Evolutionary conservation across 2,797 vertebrate genomes (phyloP).

Genomic region (Sebastes variabilis): DNA sequence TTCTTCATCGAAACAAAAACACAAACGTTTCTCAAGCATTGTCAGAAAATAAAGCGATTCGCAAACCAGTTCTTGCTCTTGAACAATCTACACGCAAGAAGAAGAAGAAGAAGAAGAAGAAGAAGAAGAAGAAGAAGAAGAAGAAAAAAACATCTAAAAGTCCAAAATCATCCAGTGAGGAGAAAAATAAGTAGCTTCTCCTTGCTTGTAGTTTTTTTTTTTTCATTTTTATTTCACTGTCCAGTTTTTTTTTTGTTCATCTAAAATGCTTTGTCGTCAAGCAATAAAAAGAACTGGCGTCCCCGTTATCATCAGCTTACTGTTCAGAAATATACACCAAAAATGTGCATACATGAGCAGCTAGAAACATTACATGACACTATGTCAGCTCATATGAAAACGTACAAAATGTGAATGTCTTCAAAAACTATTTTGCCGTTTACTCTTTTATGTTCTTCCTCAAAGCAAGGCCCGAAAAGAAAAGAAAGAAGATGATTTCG

Average conservation of each 20-base stretch:
- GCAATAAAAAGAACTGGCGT: conserved; percentile 92
- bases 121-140: no score
- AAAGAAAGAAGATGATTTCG: conserved; percentile 71
- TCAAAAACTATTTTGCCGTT: conserved; percentile 95
- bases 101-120: conserved; percentile 53
- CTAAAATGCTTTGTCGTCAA: conserved; percentile 90
- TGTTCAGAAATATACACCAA: conserved; percentile 98
- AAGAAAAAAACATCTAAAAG: conserved; percentile 52
- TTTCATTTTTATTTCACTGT: conserved; percentile 70
- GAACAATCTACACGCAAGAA: conserved; percentile 91
- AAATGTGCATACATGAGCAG: conserved; percentile 98
- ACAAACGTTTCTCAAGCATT: conserved; percentile 90
- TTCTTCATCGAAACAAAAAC: conserved; percentile 81
- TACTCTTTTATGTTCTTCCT: conserved; percentile 82
- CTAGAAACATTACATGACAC: conserved; percentile 97
- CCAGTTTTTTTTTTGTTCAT: conserved; percentile 82
- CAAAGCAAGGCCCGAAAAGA: conserved; percentile 92
- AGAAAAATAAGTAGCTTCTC: conserved; percentile 82
- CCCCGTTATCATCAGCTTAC: conserved; percentile 90
- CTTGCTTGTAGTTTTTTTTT: conserved; percentile 70
- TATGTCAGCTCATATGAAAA: conserved; percentile 99
- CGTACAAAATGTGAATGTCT: conserved; percentile 98
- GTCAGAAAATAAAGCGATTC: conserved; percentile 94
- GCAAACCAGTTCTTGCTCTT: conserved; percentile 91
- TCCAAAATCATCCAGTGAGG: conserved; percentile 63